Conservation (phyloP, 2,113 vertebrate species). For the Halcyon malimbica region DNA sequence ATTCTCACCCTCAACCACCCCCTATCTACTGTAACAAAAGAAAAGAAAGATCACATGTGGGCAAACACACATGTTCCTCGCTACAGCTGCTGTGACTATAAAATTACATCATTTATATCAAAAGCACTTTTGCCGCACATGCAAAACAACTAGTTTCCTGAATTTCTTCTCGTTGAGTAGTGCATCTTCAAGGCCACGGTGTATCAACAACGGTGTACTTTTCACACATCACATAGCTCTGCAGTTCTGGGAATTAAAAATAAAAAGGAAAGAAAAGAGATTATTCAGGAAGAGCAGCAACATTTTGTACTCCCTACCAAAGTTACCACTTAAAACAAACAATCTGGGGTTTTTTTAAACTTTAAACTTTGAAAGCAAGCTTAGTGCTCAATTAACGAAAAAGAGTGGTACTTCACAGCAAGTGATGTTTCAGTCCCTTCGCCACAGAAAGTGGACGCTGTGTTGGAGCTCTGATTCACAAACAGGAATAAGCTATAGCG, state of each 20-base stretch:
- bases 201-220: constrained; percentile 70
- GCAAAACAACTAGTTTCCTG: constrained; percentile 73
- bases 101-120: constrained; percentile 71
- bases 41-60: constrained; percentile 65
- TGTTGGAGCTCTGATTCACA: background rate
- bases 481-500: background rate
- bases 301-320: background rate
- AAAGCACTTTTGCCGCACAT: constrained; percentile 71
- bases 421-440: background rate
- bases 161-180: constrained; percentile 74
- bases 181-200: constrained; percentile 78
- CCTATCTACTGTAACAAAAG: constrained; percentile 11
- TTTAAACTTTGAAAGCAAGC: background rate
- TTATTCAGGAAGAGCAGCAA: background rate
- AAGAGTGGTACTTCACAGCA: background rate
- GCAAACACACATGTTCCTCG: constrained; percentile 68
- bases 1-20: constrained; percentile 25
- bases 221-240: constrained; percentile 26
- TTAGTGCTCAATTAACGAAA: background rate
- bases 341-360: background rate
- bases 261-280: background rate
- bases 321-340: background rate
- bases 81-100: constrained; percentile 77
- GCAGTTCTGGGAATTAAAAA: constrained; percentile 53
- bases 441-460: background rate